Evolutionary conservation across 2,113 vertebrate species (phyloP).

Genomic region (Tetraodon nigroviridis): DNA sequence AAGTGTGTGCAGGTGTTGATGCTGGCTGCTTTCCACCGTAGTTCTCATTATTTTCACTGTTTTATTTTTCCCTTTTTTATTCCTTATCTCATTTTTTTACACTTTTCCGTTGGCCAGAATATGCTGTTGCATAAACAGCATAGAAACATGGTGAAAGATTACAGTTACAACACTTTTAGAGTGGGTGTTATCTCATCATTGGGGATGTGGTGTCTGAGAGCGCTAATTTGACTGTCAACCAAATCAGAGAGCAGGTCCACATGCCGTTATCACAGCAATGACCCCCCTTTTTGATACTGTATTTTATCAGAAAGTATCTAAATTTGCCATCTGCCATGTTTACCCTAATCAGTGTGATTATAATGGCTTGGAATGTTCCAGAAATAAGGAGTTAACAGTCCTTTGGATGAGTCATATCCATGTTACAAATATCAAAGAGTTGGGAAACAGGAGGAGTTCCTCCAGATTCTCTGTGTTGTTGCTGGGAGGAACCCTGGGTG

Average conservation of each 20-base stretch:
- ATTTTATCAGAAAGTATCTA: slow-evolving; percentile 36
- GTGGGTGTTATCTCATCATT: slow-evolving; percentile 56
- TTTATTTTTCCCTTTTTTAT: slow-evolving; percentile 12
- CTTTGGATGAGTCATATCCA: slow-evolving; percentile 37
- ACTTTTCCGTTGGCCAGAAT: slow-evolving; percentile 16
- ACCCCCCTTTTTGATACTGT: slow-evolving; percentile 9
- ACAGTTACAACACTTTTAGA: slow-evolving; percentile 23
- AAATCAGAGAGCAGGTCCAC: slow-evolving; percentile 58
- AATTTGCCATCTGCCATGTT: slow-evolving; percentile 9
- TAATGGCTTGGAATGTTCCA: not conserved
- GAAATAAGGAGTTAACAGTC: not conserved
- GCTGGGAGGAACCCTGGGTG: slow-evolving; percentile 11
- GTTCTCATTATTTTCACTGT: slow-evolving; percentile 7
- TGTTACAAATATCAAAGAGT: slow-evolving; percentile 14
- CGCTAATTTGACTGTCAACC: slow-evolving; percentile 46
- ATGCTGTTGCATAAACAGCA: slow-evolving; percentile 21
- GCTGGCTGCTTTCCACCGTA: slow-evolving; percentile 13
- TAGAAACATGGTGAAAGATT: slow-evolving; percentile 2
- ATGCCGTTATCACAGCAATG: slow-evolving; percentile 35
- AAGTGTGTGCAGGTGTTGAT: slow-evolving; percentile 14
- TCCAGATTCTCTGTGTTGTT: slow-evolving; percentile 11
- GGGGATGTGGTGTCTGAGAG: slow-evolving; percentile 15
- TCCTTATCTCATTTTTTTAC: slow-evolving; percentile 43
- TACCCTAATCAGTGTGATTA: slow-evolving; percentile 8
- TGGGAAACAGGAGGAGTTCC: not conserved